Conservation (phyloP, 2,113 vertebrate species). For the Antidorcas marsupialis region DNA sequence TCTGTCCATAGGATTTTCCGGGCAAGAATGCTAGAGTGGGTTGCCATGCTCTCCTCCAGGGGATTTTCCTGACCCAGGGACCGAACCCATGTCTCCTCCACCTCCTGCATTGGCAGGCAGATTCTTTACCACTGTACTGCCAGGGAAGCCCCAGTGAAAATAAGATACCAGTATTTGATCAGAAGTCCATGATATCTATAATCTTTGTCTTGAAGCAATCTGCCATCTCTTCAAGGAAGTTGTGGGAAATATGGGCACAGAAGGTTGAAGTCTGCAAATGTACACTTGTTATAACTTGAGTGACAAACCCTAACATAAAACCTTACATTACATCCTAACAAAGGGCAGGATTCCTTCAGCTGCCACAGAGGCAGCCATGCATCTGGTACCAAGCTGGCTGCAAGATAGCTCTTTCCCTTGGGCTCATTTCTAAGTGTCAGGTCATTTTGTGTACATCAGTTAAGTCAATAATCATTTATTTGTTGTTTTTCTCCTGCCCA, state of each 20-base stretch:
- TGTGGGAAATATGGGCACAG: background rate
- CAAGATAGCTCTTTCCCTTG: background rate
- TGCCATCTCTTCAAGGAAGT: background rate
- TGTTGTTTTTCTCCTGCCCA: background rate
- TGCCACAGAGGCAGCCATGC: background rate
- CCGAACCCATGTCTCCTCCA: background rate
- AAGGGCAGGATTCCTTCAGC: background rate
- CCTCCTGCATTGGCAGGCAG: background rate
- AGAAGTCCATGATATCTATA: background rate
- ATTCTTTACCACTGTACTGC: background rate
- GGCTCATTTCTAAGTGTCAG: background rate
- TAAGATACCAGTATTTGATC: background rate
- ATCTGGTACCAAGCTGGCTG: background rate
- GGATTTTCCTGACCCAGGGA: background rate
- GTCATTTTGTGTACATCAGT: background rate
- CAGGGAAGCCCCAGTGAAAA: background rate
- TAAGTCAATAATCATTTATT: background rate
- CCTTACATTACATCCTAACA: background rate
- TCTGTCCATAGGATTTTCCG: background rate
- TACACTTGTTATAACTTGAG: background rate
- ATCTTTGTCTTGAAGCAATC: background rate
- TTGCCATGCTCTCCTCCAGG: background rate
- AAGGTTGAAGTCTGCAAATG: background rate
- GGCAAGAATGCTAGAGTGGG: background rate
- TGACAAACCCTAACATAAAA: background rate